These are phyloP conservation scores for Apis dorsata DNA, from an alignment of 1,140 invertebrate species.

Conservation along the genomic window DNA sequence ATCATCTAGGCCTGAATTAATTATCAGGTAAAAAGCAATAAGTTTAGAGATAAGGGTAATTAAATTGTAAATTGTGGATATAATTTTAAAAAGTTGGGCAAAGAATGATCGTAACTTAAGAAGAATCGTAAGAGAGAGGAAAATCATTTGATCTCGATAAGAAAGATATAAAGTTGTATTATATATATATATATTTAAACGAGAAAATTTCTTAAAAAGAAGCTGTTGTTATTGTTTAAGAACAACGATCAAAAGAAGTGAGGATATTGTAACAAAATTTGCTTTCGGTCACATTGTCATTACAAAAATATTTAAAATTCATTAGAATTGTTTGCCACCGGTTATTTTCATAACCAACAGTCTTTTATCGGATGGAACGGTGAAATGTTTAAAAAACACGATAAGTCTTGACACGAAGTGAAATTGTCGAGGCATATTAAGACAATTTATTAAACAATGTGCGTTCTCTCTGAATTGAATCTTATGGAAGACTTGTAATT, in stretches of 20 bases:
- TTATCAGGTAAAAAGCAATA: too few relatives aligned
- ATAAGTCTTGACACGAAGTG: neutral
- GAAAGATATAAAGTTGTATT: too few relatives aligned
- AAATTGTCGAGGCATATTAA: neutral
- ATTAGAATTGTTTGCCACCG: neutral
- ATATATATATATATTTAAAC: too few relatives aligned
- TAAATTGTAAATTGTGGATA: too few relatives aligned
- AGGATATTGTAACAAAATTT: neutral
- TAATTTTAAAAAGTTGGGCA: too few relatives aligned
- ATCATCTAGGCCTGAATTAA: too few relatives aligned
- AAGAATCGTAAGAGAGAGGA: too few relatives aligned
- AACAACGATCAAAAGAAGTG: neutral
- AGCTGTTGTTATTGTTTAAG: neutral
- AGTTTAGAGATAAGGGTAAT: too few relatives aligned
- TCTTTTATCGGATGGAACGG: neutral
- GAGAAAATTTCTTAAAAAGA: neutral
- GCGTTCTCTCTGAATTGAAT: neutral
- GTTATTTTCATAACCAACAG: neutral
- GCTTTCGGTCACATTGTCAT: neutral
- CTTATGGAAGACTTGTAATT: too few relatives aligned
- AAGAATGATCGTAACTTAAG: too few relatives aligned
- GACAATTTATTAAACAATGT: neutral
- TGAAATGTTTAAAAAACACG: neutral
- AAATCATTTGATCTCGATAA: too few relatives aligned
- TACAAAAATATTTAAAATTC: neutral